These are phyloP conservation scores for Ciconia stormi DNA, from an alignment of 2,113 vertebrate species.

Conservation along the genomic window DNA sequence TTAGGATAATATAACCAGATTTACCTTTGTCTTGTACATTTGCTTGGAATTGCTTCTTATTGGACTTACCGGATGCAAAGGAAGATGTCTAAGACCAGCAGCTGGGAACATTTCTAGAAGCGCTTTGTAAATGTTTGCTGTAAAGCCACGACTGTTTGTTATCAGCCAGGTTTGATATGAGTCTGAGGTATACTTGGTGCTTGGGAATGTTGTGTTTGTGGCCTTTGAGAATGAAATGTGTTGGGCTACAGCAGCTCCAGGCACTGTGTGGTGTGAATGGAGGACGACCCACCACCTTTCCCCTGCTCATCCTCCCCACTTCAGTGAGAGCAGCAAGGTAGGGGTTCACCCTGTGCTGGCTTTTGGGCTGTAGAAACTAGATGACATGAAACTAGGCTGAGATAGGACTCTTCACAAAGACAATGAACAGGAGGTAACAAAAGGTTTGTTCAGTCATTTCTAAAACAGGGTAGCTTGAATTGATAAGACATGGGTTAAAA, in stretches of 20 bases:
- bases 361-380: neutral
- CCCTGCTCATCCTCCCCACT: neutral
- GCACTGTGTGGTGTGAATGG: neutral
- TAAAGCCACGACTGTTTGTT: neutral
- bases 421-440: neutral
- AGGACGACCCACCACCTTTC: neutral
- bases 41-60: neutral
- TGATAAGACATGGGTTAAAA: neutral
- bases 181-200: neutral
- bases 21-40: neutral
- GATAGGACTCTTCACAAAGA: neutral
- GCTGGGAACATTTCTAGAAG: neutral
- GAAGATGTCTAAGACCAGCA: neutral
- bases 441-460: neutral
- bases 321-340: neutral
- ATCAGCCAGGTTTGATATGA: fast-evolving
- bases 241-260: neutral
- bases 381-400: neutral
- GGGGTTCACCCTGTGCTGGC: neutral
- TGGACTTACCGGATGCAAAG: neutral
- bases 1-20: neutral
- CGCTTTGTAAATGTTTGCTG: neutral
- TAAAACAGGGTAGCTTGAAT: neutral
- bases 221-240: neutral
- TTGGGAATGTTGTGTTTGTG: neutral